These are phyloP conservation scores for Camptogramma bilineatum DNA, from an alignment of 2,888 invertebrate genomes.

Conservation along the genomic window DNA sequence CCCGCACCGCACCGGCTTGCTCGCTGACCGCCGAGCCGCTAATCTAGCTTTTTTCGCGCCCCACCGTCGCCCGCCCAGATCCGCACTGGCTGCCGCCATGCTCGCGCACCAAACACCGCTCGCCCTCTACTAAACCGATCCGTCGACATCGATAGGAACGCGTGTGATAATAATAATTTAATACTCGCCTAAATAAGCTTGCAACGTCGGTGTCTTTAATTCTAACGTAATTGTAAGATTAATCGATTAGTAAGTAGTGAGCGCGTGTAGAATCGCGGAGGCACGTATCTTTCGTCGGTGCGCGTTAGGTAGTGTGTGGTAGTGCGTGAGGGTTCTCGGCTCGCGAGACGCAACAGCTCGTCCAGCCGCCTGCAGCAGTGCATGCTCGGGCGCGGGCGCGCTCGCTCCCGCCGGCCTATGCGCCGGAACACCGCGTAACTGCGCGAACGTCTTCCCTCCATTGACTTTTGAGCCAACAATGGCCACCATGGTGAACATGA, in stretches of 20 bases:
- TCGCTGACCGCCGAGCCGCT: conserved; percentile 85
- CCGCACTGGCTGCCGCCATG: conserved; percentile 79
- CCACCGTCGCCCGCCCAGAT: conserved; percentile 78
- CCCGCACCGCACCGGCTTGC: conserved; percentile 84
- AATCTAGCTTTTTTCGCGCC: conserved; percentile 84
- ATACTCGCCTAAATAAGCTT: conserved; percentile 84
- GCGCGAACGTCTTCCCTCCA: conserved; percentile 69
- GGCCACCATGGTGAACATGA: conserved; percentile 98
- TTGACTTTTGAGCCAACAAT: conserved; percentile 77
- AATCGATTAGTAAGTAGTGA: conserved; percentile 70
- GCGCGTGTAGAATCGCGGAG: conserved; percentile 53
- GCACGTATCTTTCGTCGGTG: conserved; percentile 59
- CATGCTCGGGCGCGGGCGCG: conserved; percentile 76
- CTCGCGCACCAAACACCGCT: conserved; percentile 83
- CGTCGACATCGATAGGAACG: conserved; percentile 83
- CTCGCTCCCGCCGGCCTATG: conserved; percentile 78
- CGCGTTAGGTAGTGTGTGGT: conserved; percentile 73
- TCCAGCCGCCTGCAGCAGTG: conserved; percentile 67
- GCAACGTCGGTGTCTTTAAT: conserved; percentile 83
- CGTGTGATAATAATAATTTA: conserved; percentile 82
- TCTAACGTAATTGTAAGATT: conserved; percentile 82
- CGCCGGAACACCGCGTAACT: conserved; percentile 81
- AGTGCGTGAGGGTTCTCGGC: conserved; percentile 57
- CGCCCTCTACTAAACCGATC: conserved; percentile 83
- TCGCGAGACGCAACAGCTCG: conserved; percentile 53